These are phyloP conservation scores for Drosophila chauvacae DNA, from an alignment of 1,140 invertebrate genomes.

Conservation along the genomic window DNA sequence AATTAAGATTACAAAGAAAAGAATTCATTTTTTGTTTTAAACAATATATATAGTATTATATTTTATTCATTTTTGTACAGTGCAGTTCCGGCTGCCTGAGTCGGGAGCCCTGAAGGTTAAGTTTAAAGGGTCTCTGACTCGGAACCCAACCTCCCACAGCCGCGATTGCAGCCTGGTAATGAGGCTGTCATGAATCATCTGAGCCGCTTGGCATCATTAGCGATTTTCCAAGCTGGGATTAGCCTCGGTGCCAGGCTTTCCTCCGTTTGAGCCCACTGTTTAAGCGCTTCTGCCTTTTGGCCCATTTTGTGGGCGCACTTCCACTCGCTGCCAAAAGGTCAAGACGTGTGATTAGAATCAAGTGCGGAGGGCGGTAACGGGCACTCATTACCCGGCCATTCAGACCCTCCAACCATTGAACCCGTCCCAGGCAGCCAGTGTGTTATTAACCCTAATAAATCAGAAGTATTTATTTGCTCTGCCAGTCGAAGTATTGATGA, in stretches of 20 bases:
- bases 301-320: conserved; percentile 18
- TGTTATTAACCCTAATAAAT: conserved; percentile 42
- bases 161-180: conserved; percentile 31
- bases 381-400: conserved; percentile 21
- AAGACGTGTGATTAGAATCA: conserved; percentile 24
- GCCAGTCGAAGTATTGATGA: conserved; percentile 8
- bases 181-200: conserved; percentile 46
- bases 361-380: conserved; percentile 13
- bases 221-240: conserved; percentile 44
- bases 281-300: conserved; percentile 2
- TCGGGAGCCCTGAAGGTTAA: conserved; percentile 64
- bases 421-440: conserved; percentile 3
- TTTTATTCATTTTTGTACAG: not conserved
- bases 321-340: conserved; percentile 29
- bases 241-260: conserved; percentile 29
- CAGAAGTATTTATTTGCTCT: conserved; percentile 15
- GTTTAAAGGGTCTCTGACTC: conserved; percentile 68
- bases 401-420: conserved; percentile 10
- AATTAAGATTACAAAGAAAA: no score
- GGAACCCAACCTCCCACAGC: conserved; percentile 17
- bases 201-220: conserved; percentile 49
- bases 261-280: conserved; percentile 2
- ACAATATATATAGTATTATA: not conserved
- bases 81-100: not conserved
- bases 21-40: not conserved